Conservation (phyloP, 53 echinoderm and acorn worm species). For the Pentamera pediparva region DNA sequence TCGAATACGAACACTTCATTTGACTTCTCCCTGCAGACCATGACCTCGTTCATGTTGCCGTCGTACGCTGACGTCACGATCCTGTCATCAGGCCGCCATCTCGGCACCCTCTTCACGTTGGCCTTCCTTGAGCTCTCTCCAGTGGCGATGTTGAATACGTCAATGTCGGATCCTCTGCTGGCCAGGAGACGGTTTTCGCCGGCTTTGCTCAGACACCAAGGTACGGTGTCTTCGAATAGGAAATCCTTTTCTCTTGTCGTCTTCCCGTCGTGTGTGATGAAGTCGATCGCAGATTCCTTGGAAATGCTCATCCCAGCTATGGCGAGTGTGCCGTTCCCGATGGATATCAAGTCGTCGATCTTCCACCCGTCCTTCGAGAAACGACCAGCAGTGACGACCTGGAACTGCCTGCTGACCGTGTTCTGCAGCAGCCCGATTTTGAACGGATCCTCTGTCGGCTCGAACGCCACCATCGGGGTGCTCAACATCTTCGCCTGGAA, state of each 20-base stretch:
- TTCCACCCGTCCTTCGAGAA: slow-evolving; percentile 7
- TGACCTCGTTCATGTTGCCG: slow-evolving; percentile 9
- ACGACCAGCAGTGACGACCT: not conserved
- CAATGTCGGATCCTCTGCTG: not conserved
- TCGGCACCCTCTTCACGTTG: slow-evolving; percentile 7
- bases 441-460: not conserved
- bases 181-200: slow-evolving; percentile 8
- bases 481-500: not conserved
- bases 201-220: slow-evolving; percentile 7
- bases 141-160: not conserved
- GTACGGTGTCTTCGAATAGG: slow-evolving; percentile 2
- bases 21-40: slow-evolving; percentile 16
- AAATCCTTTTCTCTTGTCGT: slow-evolving; percentile 1
- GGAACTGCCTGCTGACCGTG: slow-evolving; percentile 9
- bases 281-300: slow-evolving; percentile 8
- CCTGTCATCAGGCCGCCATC: slow-evolving; percentile 18
- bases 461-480: slow-evolving; percentile 6
- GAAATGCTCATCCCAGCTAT: not conserved
- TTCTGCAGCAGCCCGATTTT: not conserved
- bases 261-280: slow-evolving; percentile 2
- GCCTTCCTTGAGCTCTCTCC: not conserved
- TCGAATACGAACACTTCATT: slow-evolving; percentile 18
- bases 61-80: slow-evolving; percentile 9
- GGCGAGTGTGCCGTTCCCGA: not conserved
- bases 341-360: not conserved